These are phyloP conservation scores for Nomada flava DNA, from an alignment of 2,888 invertebrate genomes.

Conservation along the genomic window DNA sequence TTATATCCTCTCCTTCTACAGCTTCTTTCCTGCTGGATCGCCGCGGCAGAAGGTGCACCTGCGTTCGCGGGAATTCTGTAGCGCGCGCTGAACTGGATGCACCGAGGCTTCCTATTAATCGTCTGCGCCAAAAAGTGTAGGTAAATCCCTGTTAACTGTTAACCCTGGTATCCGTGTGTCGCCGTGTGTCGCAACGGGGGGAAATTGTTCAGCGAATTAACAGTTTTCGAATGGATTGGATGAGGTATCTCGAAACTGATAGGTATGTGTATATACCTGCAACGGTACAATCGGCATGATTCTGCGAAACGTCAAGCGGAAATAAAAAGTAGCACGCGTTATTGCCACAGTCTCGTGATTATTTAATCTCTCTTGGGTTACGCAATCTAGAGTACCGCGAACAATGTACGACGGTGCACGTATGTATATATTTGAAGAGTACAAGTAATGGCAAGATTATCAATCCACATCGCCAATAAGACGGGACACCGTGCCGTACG, in stretches of 20 bases:
- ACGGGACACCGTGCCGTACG: neutral
- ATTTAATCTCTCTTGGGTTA: neutral
- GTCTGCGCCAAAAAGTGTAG: too few species aligned
- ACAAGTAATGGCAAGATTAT: constrained; percentile 15
- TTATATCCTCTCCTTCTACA: neutral
- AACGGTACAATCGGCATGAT: too few species aligned
- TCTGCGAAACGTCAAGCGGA: too few species aligned
- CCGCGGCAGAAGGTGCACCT: constrained; percentile 60
- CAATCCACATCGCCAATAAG: constrained; percentile 26
- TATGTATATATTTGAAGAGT: neutral
- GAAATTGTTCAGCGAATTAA: too few species aligned
- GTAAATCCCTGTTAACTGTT: too few species aligned
- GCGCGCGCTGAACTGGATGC: constrained; percentile 40
- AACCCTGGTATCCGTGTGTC: too few species aligned
- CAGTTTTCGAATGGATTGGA: too few species aligned
- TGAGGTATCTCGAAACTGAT: too few species aligned
- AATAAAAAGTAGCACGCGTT: too few species aligned
- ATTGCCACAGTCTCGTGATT: too few species aligned
- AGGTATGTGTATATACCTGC: too few species aligned
- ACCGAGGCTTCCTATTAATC: neutral
- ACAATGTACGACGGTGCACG: neutral
- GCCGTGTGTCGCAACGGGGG: too few species aligned
- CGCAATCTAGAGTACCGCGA: neutral
- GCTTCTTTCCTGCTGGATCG: constrained; percentile 12
- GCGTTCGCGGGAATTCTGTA: constrained; percentile 44